Conservation (phyloP, 1,140 invertebrate genomes). For the Lasioglossum albipes region DNA sequence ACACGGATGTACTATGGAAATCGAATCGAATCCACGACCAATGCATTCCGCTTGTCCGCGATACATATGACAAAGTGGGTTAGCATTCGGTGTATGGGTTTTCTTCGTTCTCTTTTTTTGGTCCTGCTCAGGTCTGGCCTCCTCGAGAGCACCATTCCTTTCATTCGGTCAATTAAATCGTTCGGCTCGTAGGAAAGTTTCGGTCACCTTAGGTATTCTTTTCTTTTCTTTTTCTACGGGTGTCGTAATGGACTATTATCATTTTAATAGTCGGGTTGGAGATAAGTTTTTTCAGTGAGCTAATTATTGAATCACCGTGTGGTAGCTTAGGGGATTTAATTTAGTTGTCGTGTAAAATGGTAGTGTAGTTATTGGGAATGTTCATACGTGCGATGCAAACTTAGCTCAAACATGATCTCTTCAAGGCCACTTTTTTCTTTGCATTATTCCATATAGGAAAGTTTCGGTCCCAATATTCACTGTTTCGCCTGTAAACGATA, state of each 20-base stretch:
- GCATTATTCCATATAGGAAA: too few species aligned
- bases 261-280: neutral
- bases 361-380: too few species aligned
- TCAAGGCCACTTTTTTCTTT: too few species aligned
- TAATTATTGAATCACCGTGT: too few species aligned
- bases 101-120: neutral
- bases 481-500: too few species aligned
- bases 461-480: too few species aligned
- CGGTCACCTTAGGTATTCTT: neutral
- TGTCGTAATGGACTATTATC: neutral
- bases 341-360: too few species aligned
- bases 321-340: too few species aligned
- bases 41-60: constrained; percentile 13
- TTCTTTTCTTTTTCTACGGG: neutral
- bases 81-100: constrained; percentile 1
- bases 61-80: constrained; percentile 34
- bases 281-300: too few species aligned
- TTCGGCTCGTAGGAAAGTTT: neutral
- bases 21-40: constrained; percentile 28
- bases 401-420: too few species aligned
- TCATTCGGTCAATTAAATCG: neutral
- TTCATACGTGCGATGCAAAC: too few species aligned
- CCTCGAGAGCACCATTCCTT: neutral
- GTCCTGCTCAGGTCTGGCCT: neutral
- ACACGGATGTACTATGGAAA: neutral